phyloP scores from a whole-genome alignment of 2,888 invertebrate genomes.

The Lithophane ornitopus region DNA sequence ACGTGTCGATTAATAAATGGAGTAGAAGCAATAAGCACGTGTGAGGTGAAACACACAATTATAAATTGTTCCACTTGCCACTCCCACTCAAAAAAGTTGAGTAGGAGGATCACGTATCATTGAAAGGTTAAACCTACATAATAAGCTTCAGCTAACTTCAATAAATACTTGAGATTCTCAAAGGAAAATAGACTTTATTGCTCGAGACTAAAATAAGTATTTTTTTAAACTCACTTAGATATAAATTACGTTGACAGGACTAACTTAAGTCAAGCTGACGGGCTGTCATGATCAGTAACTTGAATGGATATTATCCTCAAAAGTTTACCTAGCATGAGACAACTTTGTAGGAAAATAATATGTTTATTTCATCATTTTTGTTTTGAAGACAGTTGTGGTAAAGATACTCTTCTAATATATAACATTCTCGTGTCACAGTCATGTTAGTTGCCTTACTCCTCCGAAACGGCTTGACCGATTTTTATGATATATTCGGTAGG shows the following conservation, averaged over 20 bases:
- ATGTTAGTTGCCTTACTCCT: no score
- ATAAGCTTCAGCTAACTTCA: background rate
- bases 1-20: background rate
- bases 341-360: slow-evolving; percentile 10
- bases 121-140: slow-evolving; percentile 32
- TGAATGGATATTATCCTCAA: slow-evolving; percentile 39
- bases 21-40: background rate
- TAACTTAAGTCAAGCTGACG: slow-evolving; percentile 34
- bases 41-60: background rate
- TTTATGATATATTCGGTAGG: no score
- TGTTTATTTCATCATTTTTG: background rate
- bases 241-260: slow-evolving; percentile 42
- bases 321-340: slow-evolving; percentile 21
- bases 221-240: background rate
- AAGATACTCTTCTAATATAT: no score
- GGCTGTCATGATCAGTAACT: slow-evolving; percentile 51
- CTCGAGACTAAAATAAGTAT: slow-evolving; percentile 6
- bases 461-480: no score
- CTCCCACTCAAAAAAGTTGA: slow-evolving; percentile 12
- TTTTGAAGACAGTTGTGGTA: background rate
- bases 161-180: background rate
- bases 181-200: background rate
- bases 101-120: slow-evolving; percentile 2
- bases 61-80: slow-evolving; percentile 4
- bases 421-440: no score